A percentile compares a stretch with the other conserved stretches of the same genome.
Evolutionary conservation across 2,888 invertebrate species (phyloP).

Genomic region (Cantharis nigra): DNA sequence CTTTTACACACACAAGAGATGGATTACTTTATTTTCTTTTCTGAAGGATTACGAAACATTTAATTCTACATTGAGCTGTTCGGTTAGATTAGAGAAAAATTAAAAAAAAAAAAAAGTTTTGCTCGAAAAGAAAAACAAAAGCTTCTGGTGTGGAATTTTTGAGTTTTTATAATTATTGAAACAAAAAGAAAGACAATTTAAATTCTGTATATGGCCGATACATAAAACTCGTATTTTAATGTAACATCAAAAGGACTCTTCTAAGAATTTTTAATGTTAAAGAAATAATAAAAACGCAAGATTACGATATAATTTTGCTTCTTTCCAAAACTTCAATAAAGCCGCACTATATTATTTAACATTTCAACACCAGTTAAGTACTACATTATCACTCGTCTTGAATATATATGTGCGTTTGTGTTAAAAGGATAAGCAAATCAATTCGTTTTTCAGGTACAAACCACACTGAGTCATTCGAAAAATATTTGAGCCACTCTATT

Average conservation of each 20-base stretch:
- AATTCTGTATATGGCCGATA: not conserved
- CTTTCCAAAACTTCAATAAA: constrained; percentile 38
- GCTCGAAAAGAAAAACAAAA: not conserved
- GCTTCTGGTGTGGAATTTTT: not conserved
- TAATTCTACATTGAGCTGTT: not conserved
- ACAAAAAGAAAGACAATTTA: not conserved
- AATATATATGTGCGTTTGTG: constrained; percentile 44
- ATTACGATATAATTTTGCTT: constrained; percentile 27
- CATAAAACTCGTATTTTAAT: not conserved
- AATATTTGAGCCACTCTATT: constrained; percentile 41
- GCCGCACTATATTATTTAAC: constrained; percentile 51
- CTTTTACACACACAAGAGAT: constrained; percentile 23
- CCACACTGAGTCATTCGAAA: constrained; percentile 9
- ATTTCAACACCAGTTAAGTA: constrained; percentile 55
- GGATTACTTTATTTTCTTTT: constrained; percentile 35
- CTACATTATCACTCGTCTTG: constrained; percentile 51
- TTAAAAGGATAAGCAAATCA: constrained; percentile 49
- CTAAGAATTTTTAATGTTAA: constrained; percentile 18
- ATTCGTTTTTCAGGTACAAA: constrained; percentile 23
- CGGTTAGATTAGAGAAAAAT: not conserved
- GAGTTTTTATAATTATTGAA: not conserved
- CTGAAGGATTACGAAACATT: not conserved
- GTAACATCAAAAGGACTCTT: constrained; percentile 8
- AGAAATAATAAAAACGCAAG: constrained; percentile 23
- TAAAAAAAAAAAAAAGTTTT: not conserved